A percentile compares a stretch with the other conserved stretches of the same genome.
Conservation (phyloP, 2,888 invertebrate species). For the Leptopilina syphax region DNA sequence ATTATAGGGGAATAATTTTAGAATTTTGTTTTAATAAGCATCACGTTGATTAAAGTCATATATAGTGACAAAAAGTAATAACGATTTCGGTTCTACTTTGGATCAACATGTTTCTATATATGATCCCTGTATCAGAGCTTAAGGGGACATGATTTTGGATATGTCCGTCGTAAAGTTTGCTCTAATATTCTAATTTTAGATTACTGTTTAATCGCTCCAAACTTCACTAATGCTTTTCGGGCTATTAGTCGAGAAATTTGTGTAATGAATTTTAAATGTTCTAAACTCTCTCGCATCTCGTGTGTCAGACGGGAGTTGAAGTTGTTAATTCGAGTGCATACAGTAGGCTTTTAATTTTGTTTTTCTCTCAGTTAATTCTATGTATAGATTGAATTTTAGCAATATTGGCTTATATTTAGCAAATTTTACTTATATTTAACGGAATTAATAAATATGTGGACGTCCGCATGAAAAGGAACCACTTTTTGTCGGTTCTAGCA, state of each 20-base stretch:
- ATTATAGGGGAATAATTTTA: not conserved
- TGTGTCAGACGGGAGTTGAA: not conserved
- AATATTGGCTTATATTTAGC: not conserved
- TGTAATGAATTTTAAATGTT: constrained; percentile 9
- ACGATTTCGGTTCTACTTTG: not conserved
- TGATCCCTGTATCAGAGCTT: constrained; percentile 9
- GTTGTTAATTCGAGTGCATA: not conserved
- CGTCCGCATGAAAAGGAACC: no score
- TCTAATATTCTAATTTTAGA: constrained; percentile 9
- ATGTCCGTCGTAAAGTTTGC: constrained; percentile 16
- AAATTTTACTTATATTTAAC: no score
- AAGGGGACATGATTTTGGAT: not conserved
- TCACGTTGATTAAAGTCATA: no score
- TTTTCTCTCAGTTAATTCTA: not conserved
- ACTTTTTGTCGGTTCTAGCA: no score
- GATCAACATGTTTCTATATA: not conserved
- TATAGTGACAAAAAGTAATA: not conserved
- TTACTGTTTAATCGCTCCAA: constrained; percentile 19
- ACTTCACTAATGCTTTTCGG: constrained; percentile 14
- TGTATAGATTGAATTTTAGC: not conserved
- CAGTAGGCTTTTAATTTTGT: not conserved
- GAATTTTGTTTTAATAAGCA: no score
- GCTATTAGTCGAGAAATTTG: constrained; percentile 5
- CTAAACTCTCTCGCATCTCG: not conserved
- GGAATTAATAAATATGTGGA: no score